phyloP scores from a whole-genome alignment of 2,888 invertebrate species.

The Unio delphinus region DNA sequence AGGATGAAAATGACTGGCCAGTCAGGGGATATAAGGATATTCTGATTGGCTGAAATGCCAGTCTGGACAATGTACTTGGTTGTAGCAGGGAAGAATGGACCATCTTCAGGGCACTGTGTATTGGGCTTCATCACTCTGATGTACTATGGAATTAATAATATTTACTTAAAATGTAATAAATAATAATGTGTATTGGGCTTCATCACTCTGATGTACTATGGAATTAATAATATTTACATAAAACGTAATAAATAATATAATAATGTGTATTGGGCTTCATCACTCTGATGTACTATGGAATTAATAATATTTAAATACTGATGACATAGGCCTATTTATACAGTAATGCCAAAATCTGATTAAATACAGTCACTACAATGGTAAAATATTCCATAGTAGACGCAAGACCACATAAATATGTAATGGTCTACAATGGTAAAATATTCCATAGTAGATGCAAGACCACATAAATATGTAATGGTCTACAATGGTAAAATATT shows the following conservation, averaged over 20 bases:
- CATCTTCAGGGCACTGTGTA: slow-evolving; percentile 62
- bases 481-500: too few relatives aligned
- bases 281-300: slow-evolving; percentile 64
- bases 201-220: slow-evolving; percentile 68
- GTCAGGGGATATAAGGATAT: slow-evolving; percentile 68
- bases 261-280: slow-evolving; percentile 57
- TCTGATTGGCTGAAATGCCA: slow-evolving; percentile 58
- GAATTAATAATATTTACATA: slow-evolving; percentile 5
- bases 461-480: too few relatives aligned
- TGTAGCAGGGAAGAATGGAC: slow-evolving; percentile 69
- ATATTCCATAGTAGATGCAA: too few relatives aligned
- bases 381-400: too few relatives aligned
- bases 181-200: slow-evolving; percentile 41
- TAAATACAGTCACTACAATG: too few relatives aligned
- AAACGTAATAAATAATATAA: not conserved
- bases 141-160: slow-evolving; percentile 53
- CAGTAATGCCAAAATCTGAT: too few relatives aligned
- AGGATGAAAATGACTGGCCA: slow-evolving; percentile 67
- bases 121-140: slow-evolving; percentile 63
- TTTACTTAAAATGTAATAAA: not conserved
- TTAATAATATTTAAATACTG: slow-evolving; percentile 1
- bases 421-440: too few relatives aligned
- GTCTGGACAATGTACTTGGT: slow-evolving; percentile 60
- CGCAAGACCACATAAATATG: too few relatives aligned
- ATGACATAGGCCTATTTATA: too few relatives aligned